Conservation (phyloP, 2,888 invertebrate species). For the Molorchus minor region DNA sequence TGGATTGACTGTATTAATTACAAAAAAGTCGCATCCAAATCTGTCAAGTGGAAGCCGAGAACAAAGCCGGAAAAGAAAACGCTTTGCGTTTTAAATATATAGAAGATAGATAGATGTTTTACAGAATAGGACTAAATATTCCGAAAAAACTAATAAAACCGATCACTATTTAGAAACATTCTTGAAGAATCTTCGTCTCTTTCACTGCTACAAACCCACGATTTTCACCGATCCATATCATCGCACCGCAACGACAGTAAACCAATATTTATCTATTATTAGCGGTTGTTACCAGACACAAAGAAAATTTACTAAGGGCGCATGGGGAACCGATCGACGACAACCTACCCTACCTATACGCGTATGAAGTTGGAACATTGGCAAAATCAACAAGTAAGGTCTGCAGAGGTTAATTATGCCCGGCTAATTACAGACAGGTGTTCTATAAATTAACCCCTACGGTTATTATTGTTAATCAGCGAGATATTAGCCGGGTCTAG, state of each 20-base stretch:
- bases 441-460: slow-evolving; percentile 56
- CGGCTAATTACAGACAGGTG: slow-evolving; percentile 57
- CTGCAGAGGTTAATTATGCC: slow-evolving; percentile 54
- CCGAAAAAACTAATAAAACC: no score
- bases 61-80: no score
- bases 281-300: slow-evolving; percentile 32
- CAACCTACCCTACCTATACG: no score
- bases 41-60: no score
- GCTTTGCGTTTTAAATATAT: no score
- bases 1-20: no score
- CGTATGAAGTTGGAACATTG: slow-evolving; percentile 42
- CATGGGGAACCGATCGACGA: slow-evolving; percentile 13
- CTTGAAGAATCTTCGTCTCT: no score
- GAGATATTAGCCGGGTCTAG: slow-evolving; percentile 48
- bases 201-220: no score
- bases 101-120: no score
- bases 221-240: not conserved
- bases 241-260: not conserved
- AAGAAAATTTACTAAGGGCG: slow-evolving; percentile 22
- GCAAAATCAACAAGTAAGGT: slow-evolving; percentile 57
- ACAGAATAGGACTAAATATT: no score
- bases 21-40: no score
- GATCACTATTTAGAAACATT: no score
- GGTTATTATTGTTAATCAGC: slow-evolving; percentile 57
- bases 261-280: slow-evolving; percentile 35